phyloP scores from a whole-genome alignment of 1,140 invertebrate genomes.

The Hirudo medicinalis region DNA sequence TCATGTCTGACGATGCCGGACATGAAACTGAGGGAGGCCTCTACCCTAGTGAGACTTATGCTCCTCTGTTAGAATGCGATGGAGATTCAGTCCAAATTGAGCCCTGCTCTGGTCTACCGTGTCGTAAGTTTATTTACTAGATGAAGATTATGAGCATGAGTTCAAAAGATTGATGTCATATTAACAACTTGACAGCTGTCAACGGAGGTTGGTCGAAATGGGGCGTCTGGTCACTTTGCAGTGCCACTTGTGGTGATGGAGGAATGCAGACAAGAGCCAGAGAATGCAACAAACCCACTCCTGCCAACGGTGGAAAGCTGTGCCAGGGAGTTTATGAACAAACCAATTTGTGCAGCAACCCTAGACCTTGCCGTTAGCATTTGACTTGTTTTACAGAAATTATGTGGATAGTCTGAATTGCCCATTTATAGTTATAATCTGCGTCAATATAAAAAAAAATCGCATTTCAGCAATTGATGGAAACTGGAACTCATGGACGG shows the following conservation, averaged over 20 bases:
- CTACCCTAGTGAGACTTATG: too few relatives aligned
- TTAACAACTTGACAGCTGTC: too few relatives aligned
- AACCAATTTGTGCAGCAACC: not conserved
- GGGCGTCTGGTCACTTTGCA: conserved; percentile 14
- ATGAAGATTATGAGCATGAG: too few relatives aligned
- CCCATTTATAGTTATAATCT: not conserved
- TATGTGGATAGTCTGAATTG: not conserved
- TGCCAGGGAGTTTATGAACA: conserved; percentile 15
- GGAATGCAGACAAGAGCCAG: conserved; percentile 41
- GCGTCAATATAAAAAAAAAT: too few relatives aligned
- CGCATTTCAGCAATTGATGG: not conserved
- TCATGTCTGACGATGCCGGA: too few relatives aligned
- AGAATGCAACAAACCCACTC: conserved; percentile 40
- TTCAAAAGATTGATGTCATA: too few relatives aligned
- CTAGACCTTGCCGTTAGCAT: not conserved
- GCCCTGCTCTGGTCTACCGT: too few relatives aligned
- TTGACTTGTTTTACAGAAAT: not conserved
- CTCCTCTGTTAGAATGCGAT: too few relatives aligned
- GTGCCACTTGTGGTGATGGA: conserved; percentile 12
- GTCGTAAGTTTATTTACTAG: too few relatives aligned
- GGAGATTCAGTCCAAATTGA: too few relatives aligned
- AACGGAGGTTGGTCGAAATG: conserved; percentile 12
- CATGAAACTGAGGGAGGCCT: too few relatives aligned
- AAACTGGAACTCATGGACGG: not conserved
- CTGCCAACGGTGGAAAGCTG: conserved; percentile 17